Conservation (phyloP, 2,113 vertebrate species). For the Naja naja region DNA sequence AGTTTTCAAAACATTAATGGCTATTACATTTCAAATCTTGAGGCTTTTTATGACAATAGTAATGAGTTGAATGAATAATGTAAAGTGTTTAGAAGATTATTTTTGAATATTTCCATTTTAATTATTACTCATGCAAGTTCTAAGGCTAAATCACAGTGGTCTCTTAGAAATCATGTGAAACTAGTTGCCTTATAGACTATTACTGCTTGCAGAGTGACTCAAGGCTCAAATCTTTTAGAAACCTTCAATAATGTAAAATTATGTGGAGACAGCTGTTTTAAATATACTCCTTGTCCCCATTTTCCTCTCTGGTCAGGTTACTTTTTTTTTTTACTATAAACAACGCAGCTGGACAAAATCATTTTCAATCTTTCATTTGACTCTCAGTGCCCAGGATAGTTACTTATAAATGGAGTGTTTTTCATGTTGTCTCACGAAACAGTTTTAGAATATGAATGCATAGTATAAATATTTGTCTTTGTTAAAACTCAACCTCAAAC, state of each 20-base stretch:
- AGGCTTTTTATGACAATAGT: constrained; percentile 46
- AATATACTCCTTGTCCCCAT: constrained; percentile 51
- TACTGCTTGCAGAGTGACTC: constrained; percentile 48
- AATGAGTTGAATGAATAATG: constrained; percentile 53
- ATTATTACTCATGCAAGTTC: constrained; percentile 56
- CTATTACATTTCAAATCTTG: not conserved
- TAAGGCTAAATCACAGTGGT: constrained; percentile 56
- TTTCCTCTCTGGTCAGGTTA: constrained; percentile 30
- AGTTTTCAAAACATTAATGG: constrained; percentile 25
- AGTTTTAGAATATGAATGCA: not conserved
- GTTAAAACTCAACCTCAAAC: not conserved
- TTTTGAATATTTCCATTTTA: constrained; percentile 62
- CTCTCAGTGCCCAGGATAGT: constrained; percentile 15
- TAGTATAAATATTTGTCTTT: not conserved
- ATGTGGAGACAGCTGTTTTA: constrained; percentile 66
- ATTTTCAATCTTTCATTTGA: constrained; percentile 64
- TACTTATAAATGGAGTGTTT: not conserved
- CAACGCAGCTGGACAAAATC: constrained; percentile 51
- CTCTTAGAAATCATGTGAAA: constrained; percentile 61
- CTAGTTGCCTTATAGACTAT: constrained; percentile 47
- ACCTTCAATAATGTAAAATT: constrained; percentile 63
- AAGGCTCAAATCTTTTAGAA: constrained; percentile 63
- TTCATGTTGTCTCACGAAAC: not conserved
- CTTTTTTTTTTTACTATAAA: constrained; percentile 49
- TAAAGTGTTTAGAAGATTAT: constrained; percentile 48